Conservation (phyloP, 2,113 vertebrate genomes). For the Eleginops maclovinus region DNA sequence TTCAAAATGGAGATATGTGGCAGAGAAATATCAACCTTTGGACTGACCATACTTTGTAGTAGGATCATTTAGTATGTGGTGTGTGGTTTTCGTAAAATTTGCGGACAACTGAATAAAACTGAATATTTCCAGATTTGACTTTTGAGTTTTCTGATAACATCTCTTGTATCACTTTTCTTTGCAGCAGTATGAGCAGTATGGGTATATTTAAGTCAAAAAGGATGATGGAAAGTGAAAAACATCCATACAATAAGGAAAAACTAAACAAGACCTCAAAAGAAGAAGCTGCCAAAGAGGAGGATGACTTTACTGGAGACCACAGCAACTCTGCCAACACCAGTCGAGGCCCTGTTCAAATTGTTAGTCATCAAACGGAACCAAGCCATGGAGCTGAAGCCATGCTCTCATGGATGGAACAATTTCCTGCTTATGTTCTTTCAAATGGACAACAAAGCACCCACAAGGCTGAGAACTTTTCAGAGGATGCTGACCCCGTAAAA, state of each 20-base stretch:
- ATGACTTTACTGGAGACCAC: not conserved
- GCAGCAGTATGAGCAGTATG: conserved; percentile 1
- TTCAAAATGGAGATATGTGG: not conserved
- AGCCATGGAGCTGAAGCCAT: not conserved
- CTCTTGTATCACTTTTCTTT: not conserved
- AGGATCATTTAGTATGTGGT: not conserved
- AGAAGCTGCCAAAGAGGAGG: not conserved
- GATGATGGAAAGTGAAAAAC: not conserved
- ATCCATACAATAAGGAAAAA: not conserved
- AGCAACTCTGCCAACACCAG: not conserved
- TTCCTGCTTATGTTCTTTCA: not conserved
- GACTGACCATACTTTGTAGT: not conserved
- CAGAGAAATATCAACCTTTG: not conserved
- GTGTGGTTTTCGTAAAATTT: not conserved
- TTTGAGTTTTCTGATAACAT: not conserved
- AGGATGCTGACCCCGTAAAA: not conserved
- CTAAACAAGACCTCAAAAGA: not conserved
- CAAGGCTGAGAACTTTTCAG: not conserved
- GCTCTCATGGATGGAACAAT: not conserved
- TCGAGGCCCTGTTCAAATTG: not conserved
- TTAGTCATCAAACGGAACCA: not conserved
- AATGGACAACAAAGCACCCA: conserved; percentile 2
- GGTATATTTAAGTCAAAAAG: not conserved
- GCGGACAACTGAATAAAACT: not conserved
- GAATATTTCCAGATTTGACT: not conserved